Conservation (phyloP, 2,113 vertebrate species). For the Collichthys lucidus region DNA sequence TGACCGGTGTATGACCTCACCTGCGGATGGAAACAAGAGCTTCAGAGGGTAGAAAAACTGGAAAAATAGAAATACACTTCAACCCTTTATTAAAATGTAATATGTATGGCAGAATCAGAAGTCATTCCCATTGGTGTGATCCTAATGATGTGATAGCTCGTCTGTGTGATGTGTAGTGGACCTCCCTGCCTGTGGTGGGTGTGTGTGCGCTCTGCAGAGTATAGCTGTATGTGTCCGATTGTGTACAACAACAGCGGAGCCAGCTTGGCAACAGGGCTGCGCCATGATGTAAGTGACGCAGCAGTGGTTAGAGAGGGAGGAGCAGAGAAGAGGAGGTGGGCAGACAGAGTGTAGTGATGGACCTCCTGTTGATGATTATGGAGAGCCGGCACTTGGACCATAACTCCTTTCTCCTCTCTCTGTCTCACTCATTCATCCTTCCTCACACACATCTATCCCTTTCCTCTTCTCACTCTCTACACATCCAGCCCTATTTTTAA, state of each 20-base stretch:
- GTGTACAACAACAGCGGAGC: constrained; percentile 11
- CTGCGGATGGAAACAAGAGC: not conserved
- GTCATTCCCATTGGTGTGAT: not conserved
- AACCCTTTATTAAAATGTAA: no score
- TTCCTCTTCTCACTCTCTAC: not conserved
- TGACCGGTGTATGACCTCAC: not conserved
- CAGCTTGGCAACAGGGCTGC: constrained; percentile 59
- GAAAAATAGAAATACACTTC: no score
- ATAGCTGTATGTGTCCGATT: not conserved
- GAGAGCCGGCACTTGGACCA: not conserved
- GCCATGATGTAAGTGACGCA: constrained; percentile 55
- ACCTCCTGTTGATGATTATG: constrained; percentile 21
- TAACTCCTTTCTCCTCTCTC: not conserved
- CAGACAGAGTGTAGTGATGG: constrained; percentile 1
- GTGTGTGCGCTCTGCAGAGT: not conserved
- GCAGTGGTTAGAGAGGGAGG: constrained; percentile 20
- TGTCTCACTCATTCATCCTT: not conserved
- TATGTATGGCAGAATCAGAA: not conserved
- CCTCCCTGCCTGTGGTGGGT: not conserved
- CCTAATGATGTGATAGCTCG: not conserved
- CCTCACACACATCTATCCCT: not conserved
- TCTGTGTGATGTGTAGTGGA: not conserved
- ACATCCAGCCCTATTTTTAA: constrained; percentile 15
- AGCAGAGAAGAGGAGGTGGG: not conserved
- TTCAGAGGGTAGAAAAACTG: no score